These are phyloP conservation scores for Anneissia japonica DNA, from an alignment of 35 echinoderm and acorn worm species.

Conservation along the genomic window DNA sequence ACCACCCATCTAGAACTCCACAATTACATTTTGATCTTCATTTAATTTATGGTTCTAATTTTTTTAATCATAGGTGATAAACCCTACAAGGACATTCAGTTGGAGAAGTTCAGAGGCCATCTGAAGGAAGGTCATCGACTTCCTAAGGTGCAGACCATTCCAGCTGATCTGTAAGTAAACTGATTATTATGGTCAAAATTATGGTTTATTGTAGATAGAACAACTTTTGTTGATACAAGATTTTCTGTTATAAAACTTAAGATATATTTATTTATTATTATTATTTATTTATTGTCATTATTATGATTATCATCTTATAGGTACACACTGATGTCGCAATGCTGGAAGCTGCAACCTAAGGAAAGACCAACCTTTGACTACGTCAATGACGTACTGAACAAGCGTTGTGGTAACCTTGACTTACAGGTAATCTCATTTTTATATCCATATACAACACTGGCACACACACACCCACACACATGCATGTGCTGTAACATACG, in stretches of 20 bases:
- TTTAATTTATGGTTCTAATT: too few relatives aligned
- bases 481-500: too few relatives aligned
- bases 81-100: not conserved
- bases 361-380: conserved; percentile 14
- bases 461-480: too few relatives aligned
- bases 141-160: not conserved
- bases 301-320: conserved; percentile 4
- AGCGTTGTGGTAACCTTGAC: not conserved
- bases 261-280: not conserved
- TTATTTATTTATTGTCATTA: not conserved
- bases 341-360: conserved; percentile 17
- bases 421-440: conserved; percentile 45
- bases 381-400: conserved; percentile 9
- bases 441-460: too few relatives aligned
- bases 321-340: conserved; percentile 19
- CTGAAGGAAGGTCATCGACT: not conserved
- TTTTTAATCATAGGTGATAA: not conserved
- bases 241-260: not conserved
- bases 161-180: not conserved
- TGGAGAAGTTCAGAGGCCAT: not conserved
- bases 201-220: conserved; percentile 2
- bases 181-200: conserved; percentile 6
- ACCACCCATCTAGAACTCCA: too few relatives aligned
- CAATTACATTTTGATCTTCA: not conserved
- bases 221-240: not conserved